Evolutionary conservation across 2,113 vertebrate genomes (phyloP), one percentile per base, ranked within the genome.

Genomic region (Nansenia antarctica): DNA sequence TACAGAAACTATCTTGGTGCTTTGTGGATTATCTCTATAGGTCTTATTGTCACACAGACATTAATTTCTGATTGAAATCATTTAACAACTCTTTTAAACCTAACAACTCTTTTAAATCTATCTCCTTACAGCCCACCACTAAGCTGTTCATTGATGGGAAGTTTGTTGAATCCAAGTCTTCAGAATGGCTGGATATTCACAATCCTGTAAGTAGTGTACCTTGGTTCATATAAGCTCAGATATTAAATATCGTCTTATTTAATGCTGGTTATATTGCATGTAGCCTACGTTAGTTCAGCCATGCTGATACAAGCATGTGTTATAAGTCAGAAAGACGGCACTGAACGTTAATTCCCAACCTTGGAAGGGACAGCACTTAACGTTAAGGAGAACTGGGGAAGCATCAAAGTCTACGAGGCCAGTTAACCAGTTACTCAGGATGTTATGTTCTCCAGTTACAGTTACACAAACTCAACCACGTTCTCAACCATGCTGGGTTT

Each of bases 141-240:
- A 99, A 99, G 78, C 92, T 98, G 74, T 96, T 99, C 82, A 98
- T 98, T 59, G 94, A 98, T 93, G 98, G 98, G 9, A 97, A 98
- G 79, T 98, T 99, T 90, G 82, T 98, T 75, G 97, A 99, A 76
- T 99, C 98, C 37, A 94, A 94, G 85, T 93, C 90, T 35, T 92
- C 94, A 58, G 94, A 97, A 85, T 99, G 98, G 98, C 91, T 96
- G 31, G 93, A 99, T 83, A 93, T 99, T 86, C 95, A 97, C 84
- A 98, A 98, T 80, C 96, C 98, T 26, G 98, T 99, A 90, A 95
- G 96, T 92, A 69, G 24, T 2, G 20, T 20, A 53, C 18, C 57
- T 12, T 11, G 18, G 18, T 15, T 4, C 4, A n/a, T 6, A 59
- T 5, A 5, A 14, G 12, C 12, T 27, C 26, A 27, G 11, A 29